Evolutionary conservation across 2,113 vertebrate genomes (phyloP).

Genomic region (Ictalurus furcatus): DNA sequence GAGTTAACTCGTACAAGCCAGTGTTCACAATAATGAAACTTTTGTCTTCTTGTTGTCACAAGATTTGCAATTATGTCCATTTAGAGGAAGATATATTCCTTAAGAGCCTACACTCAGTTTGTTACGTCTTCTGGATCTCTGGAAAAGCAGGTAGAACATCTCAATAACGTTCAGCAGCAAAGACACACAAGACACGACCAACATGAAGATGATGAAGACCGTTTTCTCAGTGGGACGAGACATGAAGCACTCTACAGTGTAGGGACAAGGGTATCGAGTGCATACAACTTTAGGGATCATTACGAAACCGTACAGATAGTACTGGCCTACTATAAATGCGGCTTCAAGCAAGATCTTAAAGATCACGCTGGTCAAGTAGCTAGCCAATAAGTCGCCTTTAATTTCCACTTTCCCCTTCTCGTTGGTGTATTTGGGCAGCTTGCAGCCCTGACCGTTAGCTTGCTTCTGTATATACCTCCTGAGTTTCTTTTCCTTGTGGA

Average conservation of each 20-base stretch:
- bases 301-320: conserved; percentile 89
- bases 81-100: background rate
- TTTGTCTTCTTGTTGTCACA: background rate
- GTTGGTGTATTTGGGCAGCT: conserved; percentile 73
- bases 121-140: conserved; percentile 7
- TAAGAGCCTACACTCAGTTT: background rate
- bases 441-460: conserved; percentile 42
- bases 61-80: background rate
- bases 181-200: conserved; percentile 81
- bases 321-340: conserved; percentile 90
- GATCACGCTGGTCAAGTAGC: conserved; percentile 86
- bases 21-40: background rate
- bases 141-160: conserved; percentile 82
- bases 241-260: conserved; percentile 94
- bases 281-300: conserved; percentile 84
- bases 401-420: conserved; percentile 82
- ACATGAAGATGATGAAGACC: conserved; percentile 88
- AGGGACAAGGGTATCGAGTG: conserved; percentile 84
- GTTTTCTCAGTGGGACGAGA: conserved; percentile 96
- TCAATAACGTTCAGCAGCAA: conserved; percentile 88
- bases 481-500: conserved; percentile 87
- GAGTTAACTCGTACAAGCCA: background rate
- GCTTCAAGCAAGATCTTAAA: conserved; percentile 88
- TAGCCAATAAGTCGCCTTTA: conserved; percentile 84
- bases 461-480: conserved; percentile 63